Evolutionary conservation across 2,888 invertebrate genomes (phyloP), one percentile per base, ranked within the genome.

Genomic region (Diaperis boleti): DNA sequence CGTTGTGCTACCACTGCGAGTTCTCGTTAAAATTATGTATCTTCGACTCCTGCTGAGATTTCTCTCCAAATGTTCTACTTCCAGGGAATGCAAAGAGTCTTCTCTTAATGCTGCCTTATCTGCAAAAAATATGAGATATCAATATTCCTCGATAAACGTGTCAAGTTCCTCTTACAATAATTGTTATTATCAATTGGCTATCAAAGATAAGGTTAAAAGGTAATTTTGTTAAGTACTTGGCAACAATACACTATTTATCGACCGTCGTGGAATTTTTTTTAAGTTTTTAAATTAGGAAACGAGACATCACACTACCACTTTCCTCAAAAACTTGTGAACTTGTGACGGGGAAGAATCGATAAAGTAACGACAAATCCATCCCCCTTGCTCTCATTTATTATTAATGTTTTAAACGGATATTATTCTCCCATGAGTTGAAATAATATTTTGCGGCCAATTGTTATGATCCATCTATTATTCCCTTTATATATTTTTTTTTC

Each of bases 341-440:
- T 54, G 42, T 31, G 18, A n/a, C 11, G 18, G 39, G 11, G n/a
- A 31, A 13, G 41, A 42, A 54, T 54, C 54, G 18, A 54, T 54
- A 54, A 42, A 52, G 29, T 54, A 54, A 54, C 41, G 54, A 54
- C 42, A 54, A 42, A 33, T 13, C 52, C 39, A 52, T 54, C 54
- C 54, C 54, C 15, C 50, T 54, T 20, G 15, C 29, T 45, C 45
- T 29, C 42, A 54, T 54, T 31, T 41, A 41, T 54, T 41, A 54
- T 54, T 54, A 31, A 54, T 33, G 8, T 15, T 45, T 29, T 45
- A 13, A 45, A 29, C 29, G 18, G 31, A 49, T 49, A 49, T 49
- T 49, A 17, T 35, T 33, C 33, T 26, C 17, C 1, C 20, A 11
- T 10, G 10, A 29, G 6, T 11, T 20, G 6, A 4, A 7, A 5